Base-by-base conservation (phyloP, 2,113 vertebrate species). In the Nycticebus coucang region DNA sequence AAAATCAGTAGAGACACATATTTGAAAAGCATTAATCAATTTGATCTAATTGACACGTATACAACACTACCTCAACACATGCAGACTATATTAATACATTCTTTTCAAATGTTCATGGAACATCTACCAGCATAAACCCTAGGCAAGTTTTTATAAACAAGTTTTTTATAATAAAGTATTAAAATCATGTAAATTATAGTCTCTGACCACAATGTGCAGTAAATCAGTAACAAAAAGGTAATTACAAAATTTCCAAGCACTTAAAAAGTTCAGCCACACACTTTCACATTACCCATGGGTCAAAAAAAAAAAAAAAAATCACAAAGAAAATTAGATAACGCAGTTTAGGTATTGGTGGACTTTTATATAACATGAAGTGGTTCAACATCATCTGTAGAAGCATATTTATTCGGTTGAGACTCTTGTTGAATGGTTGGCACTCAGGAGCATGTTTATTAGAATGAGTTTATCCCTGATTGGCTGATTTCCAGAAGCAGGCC, bases 111-210 rank as follows among this genome's bases (percentile, higher is more conserved):
- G 11, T 41, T 83, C 9, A 12, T 19, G 0, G 50, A 92, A 89
- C 17, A 55, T 80, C 84, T 81, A 45, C n/a, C 66, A 85, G n/a
- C 69, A 72, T 72, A 41, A 45, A 62, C 35, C 55, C 72, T 83
- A 85, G 79, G 35, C 30, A 95, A 93, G 64, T 72, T 85, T 80
- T 85, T 79, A 95, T 64, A 57, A 71, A 80, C 74, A 41, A 41
- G 41, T 41, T 41, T 41, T 41, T 41, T 41, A 41, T 64, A 2
- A 5, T 22, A 86, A 79, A 37, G 11, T 59, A 35, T 66, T 85
- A 66, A 93, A 80, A 89, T 50, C 37, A 80, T 66, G 22, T 21
- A 62, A 14, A 66, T 64, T 74, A 33, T 93, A 72, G 57, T 74
- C 81, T 68, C 57, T 93, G 59, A 66, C 19, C 35, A 68, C 30